These are phyloP conservation scores for Aspidiotus rigidus DNA, from an alignment of 2,888 invertebrate species.

Conservation along the genomic window DNA sequence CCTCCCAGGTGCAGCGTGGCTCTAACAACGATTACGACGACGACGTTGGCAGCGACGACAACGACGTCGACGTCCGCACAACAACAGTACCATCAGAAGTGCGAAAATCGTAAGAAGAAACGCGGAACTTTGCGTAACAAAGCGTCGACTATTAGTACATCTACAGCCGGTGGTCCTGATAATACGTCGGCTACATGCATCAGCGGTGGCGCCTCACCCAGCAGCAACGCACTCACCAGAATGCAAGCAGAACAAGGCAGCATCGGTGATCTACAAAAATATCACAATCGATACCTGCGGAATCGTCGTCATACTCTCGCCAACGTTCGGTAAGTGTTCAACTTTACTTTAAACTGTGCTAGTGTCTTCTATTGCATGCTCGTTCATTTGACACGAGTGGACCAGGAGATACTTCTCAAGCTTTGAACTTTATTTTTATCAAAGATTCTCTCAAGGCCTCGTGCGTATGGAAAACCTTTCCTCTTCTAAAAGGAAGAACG, in stretches of 20 bases:
- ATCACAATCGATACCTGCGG: slow-evolving; percentile 69
- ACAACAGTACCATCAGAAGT: slow-evolving; percentile 14
- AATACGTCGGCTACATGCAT: slow-evolving; percentile 15
- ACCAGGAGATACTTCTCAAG: no score
- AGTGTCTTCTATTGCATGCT: no score
- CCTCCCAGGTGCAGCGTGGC: slow-evolving; percentile 12
- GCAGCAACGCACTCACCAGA: slow-evolving; percentile 43
- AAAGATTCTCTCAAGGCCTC: no score
- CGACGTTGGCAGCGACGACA: slow-evolving; percentile 34
- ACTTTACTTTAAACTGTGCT: no score
- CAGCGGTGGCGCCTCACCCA: slow-evolving; percentile 34
- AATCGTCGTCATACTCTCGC: slow-evolving; percentile 81
- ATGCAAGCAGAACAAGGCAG: slow-evolving; percentile 91
- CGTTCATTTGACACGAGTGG: no score
- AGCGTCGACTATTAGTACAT: slow-evolving; percentile 41
- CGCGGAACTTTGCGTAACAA: slow-evolving; percentile 46
- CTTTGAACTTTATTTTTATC: no score
- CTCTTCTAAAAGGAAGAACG: no score
- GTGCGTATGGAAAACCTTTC: no score
- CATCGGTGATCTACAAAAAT: slow-evolving; percentile 80
- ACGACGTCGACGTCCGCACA: slow-evolving; percentile 41
- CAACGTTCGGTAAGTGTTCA: slow-evolving; percentile 74
- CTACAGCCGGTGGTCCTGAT: slow-evolving; percentile 33
- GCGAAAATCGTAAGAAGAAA: slow-evolving; percentile 36
- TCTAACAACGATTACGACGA: slow-evolving; percentile 15